Percentiles rank a stretch among this genome's conserved stretches.
Conservation (phyloP, 1,140 invertebrate species). For the Trachelipus rathkii region DNA sequence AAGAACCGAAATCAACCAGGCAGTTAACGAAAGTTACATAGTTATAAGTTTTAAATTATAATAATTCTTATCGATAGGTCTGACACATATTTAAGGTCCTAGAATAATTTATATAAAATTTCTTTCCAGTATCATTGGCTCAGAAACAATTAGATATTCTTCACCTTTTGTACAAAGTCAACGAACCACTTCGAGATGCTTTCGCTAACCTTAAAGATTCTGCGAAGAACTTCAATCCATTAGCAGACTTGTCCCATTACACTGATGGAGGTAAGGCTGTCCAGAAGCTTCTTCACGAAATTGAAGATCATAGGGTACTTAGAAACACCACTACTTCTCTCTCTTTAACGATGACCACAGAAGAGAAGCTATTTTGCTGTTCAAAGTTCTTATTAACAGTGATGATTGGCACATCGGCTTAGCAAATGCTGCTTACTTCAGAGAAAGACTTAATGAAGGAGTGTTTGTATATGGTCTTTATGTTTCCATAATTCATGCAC, state of each 20-base stretch:
- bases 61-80: no score
- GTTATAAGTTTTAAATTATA: no score
- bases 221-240: constrained; percentile 6
- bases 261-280: constrained; percentile 6
- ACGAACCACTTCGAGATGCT: not conserved
- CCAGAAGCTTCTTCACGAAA: not conserved
- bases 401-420: constrained; percentile 26
- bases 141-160: constrained; percentile 3
- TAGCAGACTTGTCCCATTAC: not conserved
- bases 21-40: no score
- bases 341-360: constrained; percentile 5
- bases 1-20: no score
- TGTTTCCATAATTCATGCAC: constrained; percentile 40
- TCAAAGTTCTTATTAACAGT: constrained; percentile 25
- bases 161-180: not conserved
- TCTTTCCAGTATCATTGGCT: not conserved
- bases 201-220: not conserved
- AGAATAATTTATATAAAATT: no score
- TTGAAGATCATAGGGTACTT: not conserved
- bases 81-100: no score
- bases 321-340: constrained; percentile 8
- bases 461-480: constrained; percentile 46
- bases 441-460: constrained; percentile 46
- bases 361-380: no score
- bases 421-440: constrained; percentile 35